Base-by-base conservation (phyloP, 2,797 vertebrate genomes). In the Syngnathus acus region DNA sequence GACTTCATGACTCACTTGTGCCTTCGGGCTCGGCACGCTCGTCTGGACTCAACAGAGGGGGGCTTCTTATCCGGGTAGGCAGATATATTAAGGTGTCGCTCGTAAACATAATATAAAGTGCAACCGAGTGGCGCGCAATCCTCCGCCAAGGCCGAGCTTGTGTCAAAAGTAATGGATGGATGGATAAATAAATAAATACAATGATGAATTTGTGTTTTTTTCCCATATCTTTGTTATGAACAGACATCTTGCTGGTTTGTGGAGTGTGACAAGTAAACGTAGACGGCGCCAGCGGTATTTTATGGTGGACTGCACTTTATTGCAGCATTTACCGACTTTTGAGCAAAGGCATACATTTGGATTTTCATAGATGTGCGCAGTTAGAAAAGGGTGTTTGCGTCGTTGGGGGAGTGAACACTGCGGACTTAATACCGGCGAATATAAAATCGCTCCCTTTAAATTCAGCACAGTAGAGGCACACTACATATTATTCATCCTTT, bases 1-100 rank as follows among this genome's bases (percentile, higher is more conserved):
- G 84, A 75, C 74, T 77, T 79, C 23, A 64, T 91, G 90, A 92
- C 78, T 92, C 89, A 91, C 60, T 62, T 45, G 79, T 74, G 86
- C 75, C 87, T 90, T 84, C 76, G 75, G 75, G 74, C 83, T 72
- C 78, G 39, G 39, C 72, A 83, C 80, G 77, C 86, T 84, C 63
- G 80, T 84, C 86, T 86, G 81, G 85, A 79, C 74, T 74, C 78
- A 32, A n/a, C 37, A 23, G 64, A 54, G 48, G 48, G 32, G 61
- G 11, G 64, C 37, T 23, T 50, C 19, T 51, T 50, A 51, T 51
- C 47, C 50, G 19, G 50, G 32, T 21, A 8, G 60, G 37, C 40
- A 8, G n/a, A 14, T 10, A 21, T 26, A 45, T 26, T 5, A 21
- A 62, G 13, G n/a, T 43, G 60, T 23, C 9, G 60, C 26, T 42